Conservation (phyloP, 2,797 vertebrate species). For the Tokudaia tokunoshimensis region DNA sequence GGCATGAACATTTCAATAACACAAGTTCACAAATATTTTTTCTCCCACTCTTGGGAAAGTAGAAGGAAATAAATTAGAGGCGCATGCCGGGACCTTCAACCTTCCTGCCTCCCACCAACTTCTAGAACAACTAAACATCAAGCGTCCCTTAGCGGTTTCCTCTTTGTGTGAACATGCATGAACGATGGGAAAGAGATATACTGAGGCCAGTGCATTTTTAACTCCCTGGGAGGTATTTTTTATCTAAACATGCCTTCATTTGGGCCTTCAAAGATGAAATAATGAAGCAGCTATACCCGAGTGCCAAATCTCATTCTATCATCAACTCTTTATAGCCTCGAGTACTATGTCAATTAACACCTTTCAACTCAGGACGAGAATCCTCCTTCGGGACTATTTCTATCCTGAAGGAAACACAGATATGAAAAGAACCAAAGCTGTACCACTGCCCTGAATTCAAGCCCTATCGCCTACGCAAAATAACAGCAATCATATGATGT, state of each 20-base stretch:
- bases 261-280: slow-evolving; percentile 83
- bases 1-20: slow-evolving; percentile 70
- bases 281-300: slow-evolving; percentile 74
- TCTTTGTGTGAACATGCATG: slow-evolving; percentile 78
- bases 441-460: neutral
- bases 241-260: slow-evolving; percentile 83
- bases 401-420: slow-evolving; percentile 67
- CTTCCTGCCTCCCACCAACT: slow-evolving; percentile 79
- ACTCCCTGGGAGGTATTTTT: slow-evolving; percentile 84
- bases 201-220: slow-evolving; percentile 77
- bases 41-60: slow-evolving; percentile 82
- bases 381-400: slow-evolving; percentile 64
- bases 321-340: slow-evolving; percentile 79
- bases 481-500: neutral
- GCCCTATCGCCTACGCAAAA: neutral
- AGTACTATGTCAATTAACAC: slow-evolving; percentile 78
- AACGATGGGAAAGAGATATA: slow-evolving; percentile 77
- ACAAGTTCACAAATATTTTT: slow-evolving; percentile 78
- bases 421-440: neutral
- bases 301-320: slow-evolving; percentile 80
- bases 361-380: slow-evolving; percentile 72
- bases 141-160: slow-evolving; percentile 73
- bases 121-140: slow-evolving; percentile 83
- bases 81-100: slow-evolving; percentile 81
- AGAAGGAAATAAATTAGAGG: slow-evolving; percentile 83